These are phyloP conservation scores for Lasiurus cinereus DNA, from an alignment of 2,113 vertebrate genomes.

Conservation along the genomic window DNA sequence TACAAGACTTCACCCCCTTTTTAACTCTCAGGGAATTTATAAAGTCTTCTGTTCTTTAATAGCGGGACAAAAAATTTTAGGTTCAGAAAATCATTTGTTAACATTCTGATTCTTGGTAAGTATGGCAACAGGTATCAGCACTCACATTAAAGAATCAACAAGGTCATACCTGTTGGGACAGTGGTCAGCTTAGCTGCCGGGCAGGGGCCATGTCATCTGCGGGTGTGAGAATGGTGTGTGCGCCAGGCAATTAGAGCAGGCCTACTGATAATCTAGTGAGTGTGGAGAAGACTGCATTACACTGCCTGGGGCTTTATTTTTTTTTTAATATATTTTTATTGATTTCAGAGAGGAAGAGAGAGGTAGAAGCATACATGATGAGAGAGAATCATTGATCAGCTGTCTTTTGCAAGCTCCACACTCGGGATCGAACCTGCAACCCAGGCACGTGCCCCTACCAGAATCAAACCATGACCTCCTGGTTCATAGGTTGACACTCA, in stretches of 20 bases:
- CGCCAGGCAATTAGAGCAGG: neutral
- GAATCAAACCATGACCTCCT: too few species aligned
- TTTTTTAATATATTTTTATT: too few species aligned
- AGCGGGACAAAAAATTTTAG: neutral
- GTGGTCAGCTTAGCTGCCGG: neutral
- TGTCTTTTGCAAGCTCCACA: too few species aligned
- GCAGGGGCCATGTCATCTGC: neutral
- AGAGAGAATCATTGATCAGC: too few species aligned
- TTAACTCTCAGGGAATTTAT: neutral
- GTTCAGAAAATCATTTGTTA: conserved; percentile 2
- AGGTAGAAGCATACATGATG: too few species aligned
- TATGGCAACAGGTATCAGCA: neutral
- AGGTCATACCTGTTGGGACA: neutral
- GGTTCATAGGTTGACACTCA: too few species aligned
- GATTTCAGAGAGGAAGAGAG: too few species aligned
- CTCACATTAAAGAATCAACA: neutral
- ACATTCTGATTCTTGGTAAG: neutral
- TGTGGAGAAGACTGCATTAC: neutral
- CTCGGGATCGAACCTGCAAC: too few species aligned
- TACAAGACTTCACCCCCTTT: neutral
- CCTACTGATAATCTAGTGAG: neutral
- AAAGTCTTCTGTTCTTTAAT: conserved; percentile 12
- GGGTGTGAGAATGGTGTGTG: neutral
- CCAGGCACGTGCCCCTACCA: too few species aligned
- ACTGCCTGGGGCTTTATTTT: neutral